Evolutionary conservation across 2,888 invertebrate genomes (phyloP).

Genomic region (Acrobasis consociella): DNA sequence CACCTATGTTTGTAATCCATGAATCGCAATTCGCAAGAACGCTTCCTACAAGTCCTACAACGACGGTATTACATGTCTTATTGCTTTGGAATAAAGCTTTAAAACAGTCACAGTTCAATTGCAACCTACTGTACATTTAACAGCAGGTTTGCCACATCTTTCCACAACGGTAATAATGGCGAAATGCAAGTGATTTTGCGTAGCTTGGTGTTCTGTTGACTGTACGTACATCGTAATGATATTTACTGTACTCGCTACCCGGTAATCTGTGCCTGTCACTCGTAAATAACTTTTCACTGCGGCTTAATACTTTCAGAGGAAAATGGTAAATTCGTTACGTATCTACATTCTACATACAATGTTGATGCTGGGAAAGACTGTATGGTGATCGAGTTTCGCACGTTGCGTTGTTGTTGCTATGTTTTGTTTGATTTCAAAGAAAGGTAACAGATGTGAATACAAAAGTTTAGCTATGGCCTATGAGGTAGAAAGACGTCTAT

Average conservation of each 20-base stretch:
- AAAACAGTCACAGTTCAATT: neutral
- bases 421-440: too few species aligned
- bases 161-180: too few species aligned
- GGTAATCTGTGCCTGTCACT: conserved; percentile 4
- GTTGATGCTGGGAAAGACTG: neutral
- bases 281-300: conserved; percentile 5
- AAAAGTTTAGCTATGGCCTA: too few species aligned
- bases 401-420: too few species aligned
- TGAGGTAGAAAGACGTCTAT: too few species aligned
- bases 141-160: too few species aligned
- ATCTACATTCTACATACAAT: neutral
- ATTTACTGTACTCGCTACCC: conserved; percentile 1
- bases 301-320: conserved; percentile 6
- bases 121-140: too few species aligned
- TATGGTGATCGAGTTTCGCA: neutral
- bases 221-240: conserved; percentile 4
- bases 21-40: neutral
- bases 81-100: neutral
- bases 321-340: neutral
- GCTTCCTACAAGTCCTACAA: neutral
- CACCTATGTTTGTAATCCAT: neutral
- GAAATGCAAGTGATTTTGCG: too few species aligned
- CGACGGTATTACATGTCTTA: neutral
- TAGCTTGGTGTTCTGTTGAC: too few species aligned
- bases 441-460: too few species aligned